phyloP scores from a whole-genome alignment of 1,140 invertebrate genomes.

The Drosophila gunungcola region DNA sequence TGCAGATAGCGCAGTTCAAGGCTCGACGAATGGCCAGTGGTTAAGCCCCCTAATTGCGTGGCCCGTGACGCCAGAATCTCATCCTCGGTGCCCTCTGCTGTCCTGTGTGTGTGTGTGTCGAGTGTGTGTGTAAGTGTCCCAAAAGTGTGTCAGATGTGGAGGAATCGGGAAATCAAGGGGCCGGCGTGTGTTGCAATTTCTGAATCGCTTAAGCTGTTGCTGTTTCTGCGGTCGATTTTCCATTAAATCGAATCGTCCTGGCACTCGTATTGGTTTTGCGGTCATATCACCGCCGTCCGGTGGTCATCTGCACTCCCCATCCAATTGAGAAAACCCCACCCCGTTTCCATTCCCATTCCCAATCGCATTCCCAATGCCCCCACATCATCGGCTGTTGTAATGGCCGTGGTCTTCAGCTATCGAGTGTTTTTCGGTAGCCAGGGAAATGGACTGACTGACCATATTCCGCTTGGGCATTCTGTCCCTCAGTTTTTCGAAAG shows the following conservation, averaged over 20 bases:
- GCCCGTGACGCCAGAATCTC: slow-evolving; percentile 33
- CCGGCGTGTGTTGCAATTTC: slow-evolving; percentile 57
- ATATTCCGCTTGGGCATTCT: slow-evolving; percentile 3
- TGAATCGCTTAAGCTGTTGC: slow-evolving; percentile 74
- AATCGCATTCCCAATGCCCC: neutral
- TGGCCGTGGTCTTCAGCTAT: slow-evolving; percentile 26
- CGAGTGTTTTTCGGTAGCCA: slow-evolving; percentile 37
- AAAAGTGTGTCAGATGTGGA: slow-evolving; percentile 26
- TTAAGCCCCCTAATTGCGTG: slow-evolving; percentile 64
- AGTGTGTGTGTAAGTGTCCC: slow-evolving; percentile 25
- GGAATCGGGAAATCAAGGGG: neutral
- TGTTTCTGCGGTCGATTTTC: slow-evolving; percentile 75
- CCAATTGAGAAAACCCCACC: no score
- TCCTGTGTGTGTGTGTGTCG: neutral
- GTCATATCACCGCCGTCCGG: slow-evolving; percentile 42
- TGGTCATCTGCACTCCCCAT: slow-evolving; percentile 12
- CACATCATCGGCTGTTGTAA: slow-evolving; percentile 22
- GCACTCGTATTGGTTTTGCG: slow-evolving; percentile 71
- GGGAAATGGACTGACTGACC: slow-evolving; percentile 29
- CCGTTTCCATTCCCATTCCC: neutral
- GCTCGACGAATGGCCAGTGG: slow-evolving; percentile 42
- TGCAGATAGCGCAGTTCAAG: slow-evolving; percentile 44
- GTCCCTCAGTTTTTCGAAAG: slow-evolving; percentile 7
- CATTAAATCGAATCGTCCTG: slow-evolving; percentile 73
- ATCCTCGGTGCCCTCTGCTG: neutral